Conservation (phyloP, 2,888 invertebrate genomes). For the Caenorhabditis becei region DNA sequence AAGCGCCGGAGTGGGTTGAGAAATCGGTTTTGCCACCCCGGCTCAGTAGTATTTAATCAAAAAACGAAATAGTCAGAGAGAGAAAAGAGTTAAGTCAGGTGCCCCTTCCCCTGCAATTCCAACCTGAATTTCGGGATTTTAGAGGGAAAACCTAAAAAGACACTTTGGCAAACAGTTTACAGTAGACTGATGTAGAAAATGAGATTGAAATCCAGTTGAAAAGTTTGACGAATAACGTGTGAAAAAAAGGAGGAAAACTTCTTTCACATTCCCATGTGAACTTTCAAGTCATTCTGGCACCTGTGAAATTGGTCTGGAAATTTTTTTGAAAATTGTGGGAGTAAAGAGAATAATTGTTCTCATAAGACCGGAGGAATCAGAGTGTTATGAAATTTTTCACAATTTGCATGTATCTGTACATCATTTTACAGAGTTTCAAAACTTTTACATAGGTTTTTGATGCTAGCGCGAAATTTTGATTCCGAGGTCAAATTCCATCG, state of each 20-base stretch:
- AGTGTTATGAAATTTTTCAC: too few species aligned
- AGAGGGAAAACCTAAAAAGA: too few species aligned
- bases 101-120: slow-evolving; percentile 23
- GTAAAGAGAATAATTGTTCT: background rate
- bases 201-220: too few species aligned
- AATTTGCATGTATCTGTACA: too few species aligned
- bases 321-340: background rate
- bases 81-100: slow-evolving; percentile 35
- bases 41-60: slow-evolving; percentile 44
- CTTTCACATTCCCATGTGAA: background rate
- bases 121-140: too few species aligned
- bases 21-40: slow-evolving; percentile 38
- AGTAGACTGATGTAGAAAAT: too few species aligned
- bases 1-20: background rate
- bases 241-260: background rate
- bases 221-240: background rate
- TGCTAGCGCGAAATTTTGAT: too few species aligned
- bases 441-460: too few species aligned
- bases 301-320: background rate
- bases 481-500: too few species aligned
- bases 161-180: too few species aligned
- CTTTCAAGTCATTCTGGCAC: background rate
- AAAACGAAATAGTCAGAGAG: slow-evolving; percentile 35
- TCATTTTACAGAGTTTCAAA: too few species aligned
- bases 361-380: too few species aligned